Evolutionary conservation across 2,888 invertebrate genomes (phyloP), one percentile per base, ranked within the genome.

Genomic region (Anthophora plumipes): DNA sequence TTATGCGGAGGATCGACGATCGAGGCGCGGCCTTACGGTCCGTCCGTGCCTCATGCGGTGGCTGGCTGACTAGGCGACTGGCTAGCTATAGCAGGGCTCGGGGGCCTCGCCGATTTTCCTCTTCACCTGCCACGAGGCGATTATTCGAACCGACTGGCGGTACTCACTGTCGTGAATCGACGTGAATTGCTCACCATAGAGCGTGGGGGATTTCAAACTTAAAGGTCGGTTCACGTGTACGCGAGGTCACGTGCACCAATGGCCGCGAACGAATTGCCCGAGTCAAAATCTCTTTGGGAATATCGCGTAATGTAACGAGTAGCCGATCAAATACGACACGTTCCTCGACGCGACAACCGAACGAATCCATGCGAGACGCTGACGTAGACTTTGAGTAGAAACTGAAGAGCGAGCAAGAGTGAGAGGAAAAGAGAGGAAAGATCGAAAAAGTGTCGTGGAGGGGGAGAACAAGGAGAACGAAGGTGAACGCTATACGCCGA

Each of bases 101-200:
- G n/a, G n/a, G n/a, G 50, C 67, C 57, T 68, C 76, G 59, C 82
- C 82, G 72, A 68, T 70, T 70, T 71, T 82, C 57, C 37, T 67
- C 70, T 50, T 52, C 78, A 78, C 77, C 77, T 81, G 84, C 81
- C 77, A 78, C 84, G 84, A 81, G 81, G 72, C 72, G 82, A 77
- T 82, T 76, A 75, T 79, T 71, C 78, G 75, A 84, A 76, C 75
- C 84, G 84, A 84, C 84, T 83, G 84, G 66, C 75, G 69, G 81
- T 66, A 75, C 66, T 61, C 81, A 81, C 66, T 67, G 71, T 43
- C 67, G 48, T 63, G 25, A n/a, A 60, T 67, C 63, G 50, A 67
- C 72, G 69, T 39, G 61, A 68, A 77, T 78, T 75, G 69, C 50
- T 73, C 43, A 46, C 20, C 72, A 64, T 50, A 1, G 39, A 48